Evolutionary conservation across 2,888 invertebrate species (phyloP).

Genomic region (Mythimna albipuncta): DNA sequence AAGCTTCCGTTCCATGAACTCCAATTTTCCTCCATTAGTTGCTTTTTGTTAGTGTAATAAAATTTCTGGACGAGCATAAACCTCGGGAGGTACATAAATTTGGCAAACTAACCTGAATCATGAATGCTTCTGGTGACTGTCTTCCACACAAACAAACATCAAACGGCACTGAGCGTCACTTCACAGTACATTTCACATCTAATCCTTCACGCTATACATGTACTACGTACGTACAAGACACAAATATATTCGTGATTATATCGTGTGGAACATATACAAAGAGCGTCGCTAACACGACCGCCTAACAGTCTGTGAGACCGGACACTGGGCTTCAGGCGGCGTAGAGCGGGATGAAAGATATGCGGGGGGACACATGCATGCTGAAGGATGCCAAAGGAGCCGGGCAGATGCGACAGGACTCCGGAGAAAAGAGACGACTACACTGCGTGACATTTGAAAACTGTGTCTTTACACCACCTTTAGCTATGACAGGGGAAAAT

Average conservation of each 20-base stretch:
- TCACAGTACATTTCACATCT: slow-evolving; percentile 88
- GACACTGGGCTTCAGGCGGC: slow-evolving; percentile 88
- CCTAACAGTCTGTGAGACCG: slow-evolving; percentile 85
- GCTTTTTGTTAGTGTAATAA: slow-evolving; percentile 46
- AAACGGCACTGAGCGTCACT: slow-evolving; percentile 84
- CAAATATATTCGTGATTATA: slow-evolving; percentile 77
- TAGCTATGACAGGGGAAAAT: slow-evolving; percentile 60
- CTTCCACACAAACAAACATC: slow-evolving; percentile 84
- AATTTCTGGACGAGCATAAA: slow-evolving; percentile 54
- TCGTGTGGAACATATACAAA: slow-evolving; percentile 70
- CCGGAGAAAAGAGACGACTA: slow-evolving; percentile 90
- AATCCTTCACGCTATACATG: slow-evolving; percentile 80
- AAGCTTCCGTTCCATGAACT: slow-evolving; percentile 34
- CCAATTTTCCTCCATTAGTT: slow-evolving; percentile 12
- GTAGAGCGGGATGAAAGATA: slow-evolving; percentile 89
- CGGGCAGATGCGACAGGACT: slow-evolving; percentile 90
- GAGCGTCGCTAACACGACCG: slow-evolving; percentile 83
- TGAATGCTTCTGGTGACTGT: slow-evolving; percentile 80
- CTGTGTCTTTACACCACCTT: slow-evolving; percentile 89
- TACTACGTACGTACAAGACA: slow-evolving; percentile 76
- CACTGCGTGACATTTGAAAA: slow-evolving; percentile 90
- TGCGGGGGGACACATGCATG: slow-evolving; percentile 86
- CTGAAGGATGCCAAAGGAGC: slow-evolving; percentile 90
- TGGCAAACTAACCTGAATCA: slow-evolving; percentile 88
- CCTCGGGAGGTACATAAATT: slow-evolving; percentile 55